Evolutionary conservation across 2,113 vertebrate species (phyloP).

Genomic region (Elephas maximus): DNA sequence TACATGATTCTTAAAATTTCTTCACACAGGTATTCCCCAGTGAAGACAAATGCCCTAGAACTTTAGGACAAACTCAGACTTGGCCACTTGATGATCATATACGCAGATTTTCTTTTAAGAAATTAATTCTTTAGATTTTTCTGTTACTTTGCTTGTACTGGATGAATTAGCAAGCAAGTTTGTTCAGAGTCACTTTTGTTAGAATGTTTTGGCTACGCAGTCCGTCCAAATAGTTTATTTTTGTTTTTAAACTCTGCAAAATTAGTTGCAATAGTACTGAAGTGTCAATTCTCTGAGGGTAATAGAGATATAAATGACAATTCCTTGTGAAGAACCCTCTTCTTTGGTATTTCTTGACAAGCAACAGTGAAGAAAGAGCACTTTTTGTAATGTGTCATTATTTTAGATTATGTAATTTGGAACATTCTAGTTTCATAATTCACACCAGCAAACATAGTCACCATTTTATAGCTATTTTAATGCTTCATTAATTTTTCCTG

Average conservation of each 20-base stretch:
- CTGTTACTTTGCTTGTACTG: background rate
- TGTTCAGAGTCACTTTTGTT: background rate
- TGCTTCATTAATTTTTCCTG: background rate
- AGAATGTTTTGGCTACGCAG: background rate
- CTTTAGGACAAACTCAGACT: background rate
- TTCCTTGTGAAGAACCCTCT: background rate
- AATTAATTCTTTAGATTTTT: background rate
- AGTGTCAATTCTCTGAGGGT: background rate
- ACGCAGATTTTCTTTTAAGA: slow-evolving; percentile 5
- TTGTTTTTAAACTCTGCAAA: background rate
- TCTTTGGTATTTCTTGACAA: background rate
- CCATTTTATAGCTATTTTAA: background rate
- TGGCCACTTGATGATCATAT: background rate
- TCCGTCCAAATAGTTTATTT: background rate
- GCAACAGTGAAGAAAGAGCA: background rate
- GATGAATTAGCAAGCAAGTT: background rate
- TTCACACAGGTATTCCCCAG: background rate
- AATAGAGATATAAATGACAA: background rate
- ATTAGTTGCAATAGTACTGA: too few species aligned
- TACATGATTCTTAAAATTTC: background rate
- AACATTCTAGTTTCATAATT: background rate
- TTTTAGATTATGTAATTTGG: background rate
- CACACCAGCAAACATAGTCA: background rate
- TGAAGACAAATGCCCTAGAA: background rate
- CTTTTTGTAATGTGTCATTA: background rate